These are phyloP conservation scores for Etia nguti DNA, from an alignment of 2,113 vertebrate species.

Conservation along the genomic window DNA sequence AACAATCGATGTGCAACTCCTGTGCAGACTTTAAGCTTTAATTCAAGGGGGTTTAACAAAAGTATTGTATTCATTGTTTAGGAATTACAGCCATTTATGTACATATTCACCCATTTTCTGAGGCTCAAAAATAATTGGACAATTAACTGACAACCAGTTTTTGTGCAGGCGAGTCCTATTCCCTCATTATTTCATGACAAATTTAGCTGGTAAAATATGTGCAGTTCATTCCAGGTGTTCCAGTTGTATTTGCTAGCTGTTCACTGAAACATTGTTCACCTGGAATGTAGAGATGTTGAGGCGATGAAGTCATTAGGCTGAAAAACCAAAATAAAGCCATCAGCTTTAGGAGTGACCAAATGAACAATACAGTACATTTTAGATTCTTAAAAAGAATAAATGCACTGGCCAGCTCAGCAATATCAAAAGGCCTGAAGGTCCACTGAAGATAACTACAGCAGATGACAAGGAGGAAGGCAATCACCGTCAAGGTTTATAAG, in stretches of 20 bases:
- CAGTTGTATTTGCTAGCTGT: not conserved
- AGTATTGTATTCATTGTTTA: not conserved
- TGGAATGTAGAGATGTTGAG: not conserved
- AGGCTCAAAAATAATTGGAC: not conserved
- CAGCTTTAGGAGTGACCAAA: not conserved
- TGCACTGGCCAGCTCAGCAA: rapidly evolving
- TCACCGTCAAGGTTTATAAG: not conserved
- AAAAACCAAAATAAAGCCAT: not conserved
- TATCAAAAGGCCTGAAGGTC: not conserved
- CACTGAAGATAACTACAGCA: rapidly evolving
- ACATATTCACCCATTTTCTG: not conserved
- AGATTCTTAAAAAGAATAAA: not conserved
- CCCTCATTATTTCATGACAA: not conserved
- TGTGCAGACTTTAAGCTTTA: not conserved
- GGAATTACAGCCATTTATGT: not conserved
- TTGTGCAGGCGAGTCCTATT: not conserved
- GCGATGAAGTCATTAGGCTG: not conserved
- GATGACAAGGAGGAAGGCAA: not conserved
- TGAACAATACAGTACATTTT: rapidly evolving
- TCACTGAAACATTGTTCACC: not conserved
- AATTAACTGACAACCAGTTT: not conserved
- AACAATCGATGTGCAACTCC: not conserved
- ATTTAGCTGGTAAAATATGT: not conserved
- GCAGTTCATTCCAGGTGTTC: not conserved
- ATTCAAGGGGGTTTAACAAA: not conserved